Evolutionary conservation across 2,888 invertebrate genomes (phyloP).

Genomic region (Ophion obscuratus): DNA sequence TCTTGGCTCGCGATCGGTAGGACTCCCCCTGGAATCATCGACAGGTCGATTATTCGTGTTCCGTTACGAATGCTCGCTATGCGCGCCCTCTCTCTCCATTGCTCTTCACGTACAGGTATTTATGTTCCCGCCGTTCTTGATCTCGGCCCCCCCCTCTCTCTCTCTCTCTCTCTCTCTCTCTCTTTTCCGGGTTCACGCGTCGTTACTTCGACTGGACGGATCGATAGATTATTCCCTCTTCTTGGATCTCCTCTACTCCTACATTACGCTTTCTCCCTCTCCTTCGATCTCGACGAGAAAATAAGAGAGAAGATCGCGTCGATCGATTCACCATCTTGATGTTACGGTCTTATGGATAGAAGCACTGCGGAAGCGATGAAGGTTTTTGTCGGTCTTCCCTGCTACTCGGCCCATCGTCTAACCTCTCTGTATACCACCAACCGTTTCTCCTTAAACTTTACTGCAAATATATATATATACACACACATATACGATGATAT

Average conservation of each 20-base stretch:
- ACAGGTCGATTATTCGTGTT: conserved; percentile 69
- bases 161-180: conserved; percentile 23
- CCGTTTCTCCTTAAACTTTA: conserved; percentile 24
- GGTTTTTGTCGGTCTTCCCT: conserved; percentile 58
- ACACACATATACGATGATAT: background rate
- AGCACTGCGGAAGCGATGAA: conserved; percentile 76
- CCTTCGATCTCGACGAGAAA: conserved; percentile 5
- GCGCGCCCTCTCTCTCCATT: conserved; percentile 25
- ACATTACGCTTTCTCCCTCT: conserved; percentile 6
- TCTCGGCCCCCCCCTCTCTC: conserved; percentile 28
- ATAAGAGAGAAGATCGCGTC: conserved; percentile 42
- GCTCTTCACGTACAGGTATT: conserved; percentile 34
- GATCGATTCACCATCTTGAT: conserved; percentile 64
- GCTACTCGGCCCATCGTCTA: conserved; percentile 49
- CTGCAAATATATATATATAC: conserved; percentile 1
- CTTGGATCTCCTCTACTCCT: conserved; percentile 15
- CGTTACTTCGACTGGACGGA: conserved; percentile 71
- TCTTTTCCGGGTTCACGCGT: conserved; percentile 77
- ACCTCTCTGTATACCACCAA: conserved; percentile 31
- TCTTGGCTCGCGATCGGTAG: conserved; percentile 47
- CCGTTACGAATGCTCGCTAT: conserved; percentile 74
- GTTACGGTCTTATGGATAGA: conserved; percentile 74
- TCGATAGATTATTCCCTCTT: conserved; percentile 63
- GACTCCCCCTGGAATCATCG: conserved; percentile 70
- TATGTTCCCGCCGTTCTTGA: conserved; percentile 45